phyloP scores from a whole-genome alignment of 2,113 vertebrate species.

The Xerus inauris region DNA sequence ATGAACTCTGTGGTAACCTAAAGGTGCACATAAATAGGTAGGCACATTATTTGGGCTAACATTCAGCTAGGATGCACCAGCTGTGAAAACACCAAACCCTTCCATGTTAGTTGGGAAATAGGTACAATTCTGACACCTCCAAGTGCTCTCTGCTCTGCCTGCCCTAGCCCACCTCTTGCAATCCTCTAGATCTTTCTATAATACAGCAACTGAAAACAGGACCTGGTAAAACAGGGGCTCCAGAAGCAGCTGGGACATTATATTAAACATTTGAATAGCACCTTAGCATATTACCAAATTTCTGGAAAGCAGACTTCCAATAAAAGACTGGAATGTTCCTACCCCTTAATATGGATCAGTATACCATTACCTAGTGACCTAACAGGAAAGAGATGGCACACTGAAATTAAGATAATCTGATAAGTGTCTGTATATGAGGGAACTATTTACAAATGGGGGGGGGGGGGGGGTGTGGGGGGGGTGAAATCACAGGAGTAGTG shows the following conservation, averaged over 20 bases:
- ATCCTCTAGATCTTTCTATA: not conserved
- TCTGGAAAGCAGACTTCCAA: not conserved
- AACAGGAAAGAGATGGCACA: not conserved
- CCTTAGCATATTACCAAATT: not conserved
- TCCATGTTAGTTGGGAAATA: not conserved
- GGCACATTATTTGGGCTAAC: not conserved
- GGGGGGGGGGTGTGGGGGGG: not conserved
- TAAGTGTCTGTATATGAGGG: not conserved
- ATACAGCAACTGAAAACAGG: not conserved
- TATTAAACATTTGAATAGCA: conserved; percentile 7
- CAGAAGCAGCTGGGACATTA: not conserved
- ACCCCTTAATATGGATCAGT: not conserved
- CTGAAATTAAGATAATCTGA: not conserved
- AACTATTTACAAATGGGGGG: not conserved
- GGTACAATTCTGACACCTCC: not conserved
- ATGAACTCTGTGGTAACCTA: conserved; percentile 49
- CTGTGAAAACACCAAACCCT: conserved; percentile 55
- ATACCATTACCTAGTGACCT: not conserved
- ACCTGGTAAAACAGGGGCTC: not conserved
- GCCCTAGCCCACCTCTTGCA: not conserved
- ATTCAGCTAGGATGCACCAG: conserved; percentile 17
- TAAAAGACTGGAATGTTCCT: conserved; percentile 23
- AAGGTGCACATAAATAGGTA: conserved; percentile 49
- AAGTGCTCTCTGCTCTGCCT: not conserved
- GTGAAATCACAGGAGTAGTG: not conserved